Evolutionary conservation across 2,797 vertebrate genomes (phyloP), one percentile per base, ranked within the genome.

Genomic region (Tapirus indicus): DNA sequence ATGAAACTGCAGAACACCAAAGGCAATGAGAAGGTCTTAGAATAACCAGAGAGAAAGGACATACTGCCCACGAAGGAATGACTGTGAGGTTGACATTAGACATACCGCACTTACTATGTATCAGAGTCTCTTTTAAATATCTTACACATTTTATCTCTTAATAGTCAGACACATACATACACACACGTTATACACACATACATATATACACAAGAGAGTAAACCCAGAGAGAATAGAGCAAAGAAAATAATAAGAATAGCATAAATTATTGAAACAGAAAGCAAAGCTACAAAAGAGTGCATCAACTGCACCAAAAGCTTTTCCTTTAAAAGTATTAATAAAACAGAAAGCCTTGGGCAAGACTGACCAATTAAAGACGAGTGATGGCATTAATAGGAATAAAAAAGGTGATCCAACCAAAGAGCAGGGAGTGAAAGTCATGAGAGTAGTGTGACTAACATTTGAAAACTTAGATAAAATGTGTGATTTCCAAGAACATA

Each of bases 371-470:
- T 16, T n/a, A 25, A 27, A 21, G 18, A 14, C 32, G 38, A 64
- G 23, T 16, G 25, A 27, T 16, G 1, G 17, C 54, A 5, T 27
- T 27, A 58, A 4, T 27, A 25, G 38, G 29, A 49, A 47, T 20
- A 12, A 35, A 23, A n/a, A 47, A 38, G 16, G 21, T 16, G 21
- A 60, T 2, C 41, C 18, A 8, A 5, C n/a, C 38, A 29, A 16
- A 41, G 72, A 85, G 41, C 41, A 49, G 44, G 7, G 41, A 68
- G 49, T 49, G 27, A 14, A 44, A 52, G 20, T 20, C 1, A 8
- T 1, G 20, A 14, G 21, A 49, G 9, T 7, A 4, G 6, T 2
- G 0, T 3, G n/a, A 2, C 18, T 5, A 18, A 3, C 54, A 3
- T 41, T 25, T 20, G 41, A 25, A 79, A 88, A 56, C 29, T 8